Percentiles rank a stretch among this genome's conserved stretches.
Conservation (phyloP, 2,797 vertebrate species). For the Tarsius wallacei region DNA sequence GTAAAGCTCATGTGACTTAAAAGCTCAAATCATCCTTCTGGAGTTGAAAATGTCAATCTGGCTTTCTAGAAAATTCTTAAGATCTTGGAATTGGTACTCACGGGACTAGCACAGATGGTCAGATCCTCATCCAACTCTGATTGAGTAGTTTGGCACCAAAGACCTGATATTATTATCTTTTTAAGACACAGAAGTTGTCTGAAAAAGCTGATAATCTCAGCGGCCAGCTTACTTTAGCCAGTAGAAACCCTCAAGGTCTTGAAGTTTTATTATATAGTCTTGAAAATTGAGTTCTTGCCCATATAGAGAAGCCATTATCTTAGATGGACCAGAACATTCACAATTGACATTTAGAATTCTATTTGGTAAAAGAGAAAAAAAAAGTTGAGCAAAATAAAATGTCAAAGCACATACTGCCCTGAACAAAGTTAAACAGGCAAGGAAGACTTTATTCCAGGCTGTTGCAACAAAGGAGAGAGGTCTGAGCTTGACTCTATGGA, state of each 20-base stretch:
- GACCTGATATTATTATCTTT: not conserved
- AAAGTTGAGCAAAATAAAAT: not conserved
- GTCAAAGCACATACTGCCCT: not conserved
- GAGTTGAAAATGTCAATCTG: not conserved
- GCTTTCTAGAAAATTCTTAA: not conserved
- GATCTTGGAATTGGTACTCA: not conserved
- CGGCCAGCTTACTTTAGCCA: not conserved
- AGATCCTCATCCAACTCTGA: not conserved
- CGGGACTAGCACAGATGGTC: accelerated
- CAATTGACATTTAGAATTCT: not conserved
- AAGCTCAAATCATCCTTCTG: not conserved
- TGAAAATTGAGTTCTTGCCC: not conserved
- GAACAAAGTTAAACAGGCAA: not conserved
- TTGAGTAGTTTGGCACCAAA: not conserved
- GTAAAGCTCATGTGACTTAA: not conserved
- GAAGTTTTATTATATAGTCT: not conserved
- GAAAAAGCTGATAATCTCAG: not conserved
- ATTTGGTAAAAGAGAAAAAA: not conserved
- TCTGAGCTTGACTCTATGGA: not conserved
- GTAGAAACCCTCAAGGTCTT: not conserved
- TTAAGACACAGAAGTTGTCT: not conserved
- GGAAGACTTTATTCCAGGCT: not conserved
- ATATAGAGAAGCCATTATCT: not conserved
- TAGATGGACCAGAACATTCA: not conserved
- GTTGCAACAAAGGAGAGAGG: not conserved